These are phyloP conservation scores for Tenodera sinensis DNA, from an alignment of 2,888 invertebrate genomes.

Conservation along the genomic window DNA sequence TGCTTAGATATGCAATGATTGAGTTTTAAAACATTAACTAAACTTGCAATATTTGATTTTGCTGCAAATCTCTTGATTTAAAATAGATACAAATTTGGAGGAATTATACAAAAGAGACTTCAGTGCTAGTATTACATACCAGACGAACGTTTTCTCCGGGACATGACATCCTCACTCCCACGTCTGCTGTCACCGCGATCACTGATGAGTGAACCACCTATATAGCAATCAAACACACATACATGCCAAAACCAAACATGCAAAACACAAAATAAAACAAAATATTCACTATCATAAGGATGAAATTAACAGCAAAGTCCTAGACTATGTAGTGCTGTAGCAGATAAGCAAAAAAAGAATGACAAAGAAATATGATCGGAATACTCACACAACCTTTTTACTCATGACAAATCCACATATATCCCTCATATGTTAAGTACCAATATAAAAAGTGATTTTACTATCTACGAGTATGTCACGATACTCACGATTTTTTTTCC, in stretches of 20 bases:
- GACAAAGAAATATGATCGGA: too few relatives aligned
- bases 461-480: too few relatives aligned
- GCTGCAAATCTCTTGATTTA: not conserved
- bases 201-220: conserved; percentile 26
- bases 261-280: not conserved
- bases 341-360: too few relatives aligned
- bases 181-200: conserved; percentile 14
- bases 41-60: not conserved
- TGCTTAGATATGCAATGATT: not conserved
- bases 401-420: too few relatives aligned
- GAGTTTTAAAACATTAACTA: not conserved
- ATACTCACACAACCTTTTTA: too few relatives aligned
- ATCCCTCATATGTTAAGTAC: too few relatives aligned
- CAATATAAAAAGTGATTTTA: too few relatives aligned
- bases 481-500: too few relatives aligned
- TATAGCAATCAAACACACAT: conserved; percentile 7
- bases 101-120: not conserved
- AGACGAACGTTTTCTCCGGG: conserved; percentile 27
- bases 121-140: conserved; percentile 33
- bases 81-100: not conserved
- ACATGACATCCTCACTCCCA: conserved; percentile 2
- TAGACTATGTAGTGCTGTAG: not conserved
- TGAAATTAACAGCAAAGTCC: not conserved
- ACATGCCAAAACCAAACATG: not conserved
- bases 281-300: not conserved